Evolutionary conservation across 2,888 invertebrate genomes (phyloP).

Genomic region (Cataglyphis cursor): DNA sequence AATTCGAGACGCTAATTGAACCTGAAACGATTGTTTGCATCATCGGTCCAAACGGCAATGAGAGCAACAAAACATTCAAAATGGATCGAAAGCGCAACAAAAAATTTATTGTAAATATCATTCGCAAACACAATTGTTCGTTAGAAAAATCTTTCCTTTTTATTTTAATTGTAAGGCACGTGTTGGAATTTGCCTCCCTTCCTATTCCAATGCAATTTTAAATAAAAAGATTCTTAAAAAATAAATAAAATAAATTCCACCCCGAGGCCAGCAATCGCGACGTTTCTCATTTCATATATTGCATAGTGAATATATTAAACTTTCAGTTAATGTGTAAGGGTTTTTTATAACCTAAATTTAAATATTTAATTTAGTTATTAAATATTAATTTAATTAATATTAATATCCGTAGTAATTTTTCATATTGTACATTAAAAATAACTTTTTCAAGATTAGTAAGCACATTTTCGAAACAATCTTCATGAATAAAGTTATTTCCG

Average conservation of each 20-base stretch:
- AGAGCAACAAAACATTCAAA: constrained; percentile 67
- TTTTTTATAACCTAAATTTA: background rate
- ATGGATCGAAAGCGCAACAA: background rate
- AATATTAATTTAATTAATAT: background rate
- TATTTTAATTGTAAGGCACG: background rate
- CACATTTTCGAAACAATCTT: background rate
- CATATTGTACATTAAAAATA: background rate
- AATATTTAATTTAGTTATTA: background rate
- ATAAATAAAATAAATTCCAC: constrained; percentile 2
- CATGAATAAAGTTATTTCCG: background rate
- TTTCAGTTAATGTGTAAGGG: background rate
- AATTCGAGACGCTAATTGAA: constrained; percentile 71
- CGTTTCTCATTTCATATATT: constrained; percentile 2
- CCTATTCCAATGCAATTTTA: background rate
- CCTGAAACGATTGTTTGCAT: constrained; percentile 62
- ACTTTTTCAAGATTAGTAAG: background rate
- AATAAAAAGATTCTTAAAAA: constrained; percentile 11
- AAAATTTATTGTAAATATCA: constrained; percentile 14
- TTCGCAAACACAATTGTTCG: background rate
- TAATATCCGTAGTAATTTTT: background rate
- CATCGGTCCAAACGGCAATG: background rate
- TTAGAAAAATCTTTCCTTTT: background rate
- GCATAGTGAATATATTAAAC: background rate
- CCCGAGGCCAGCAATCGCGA: background rate
- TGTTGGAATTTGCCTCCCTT: constrained; percentile 1